Conservation (phyloP, 1,140 invertebrate genomes). For the Planococcus citri region DNA sequence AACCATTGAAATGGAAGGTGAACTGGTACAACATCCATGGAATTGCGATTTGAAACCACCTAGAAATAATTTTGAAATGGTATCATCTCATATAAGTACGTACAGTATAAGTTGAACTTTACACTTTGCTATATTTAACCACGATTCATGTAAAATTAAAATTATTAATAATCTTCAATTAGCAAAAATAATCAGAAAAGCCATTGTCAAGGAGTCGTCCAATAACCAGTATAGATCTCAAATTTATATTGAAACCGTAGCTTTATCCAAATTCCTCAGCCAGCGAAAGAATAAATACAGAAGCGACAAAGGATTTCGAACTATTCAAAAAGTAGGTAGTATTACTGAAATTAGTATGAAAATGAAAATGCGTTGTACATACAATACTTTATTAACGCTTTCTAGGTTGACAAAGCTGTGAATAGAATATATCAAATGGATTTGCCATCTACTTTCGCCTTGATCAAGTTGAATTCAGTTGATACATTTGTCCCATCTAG, state of each 20-base stretch:
- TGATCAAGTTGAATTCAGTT: not conserved
- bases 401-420: not conserved
- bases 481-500: not conserved
- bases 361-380: too few relatives aligned
- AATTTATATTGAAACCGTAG: not conserved
- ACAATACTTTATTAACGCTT: not conserved
- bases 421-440: not conserved
- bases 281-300: not conserved
- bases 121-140: not conserved
- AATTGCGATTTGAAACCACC: not conserved
- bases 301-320: not conserved
- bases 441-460: not conserved
- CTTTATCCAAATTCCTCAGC: not conserved
- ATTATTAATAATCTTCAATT: not conserved
- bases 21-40: not conserved
- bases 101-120: too few relatives aligned
- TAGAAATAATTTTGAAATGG: not conserved
- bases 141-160: too few relatives aligned
- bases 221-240: not conserved
- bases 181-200: not conserved
- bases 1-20: not conserved
- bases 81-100: not conserved
- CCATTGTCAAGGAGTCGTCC: not conserved
- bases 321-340: not conserved
- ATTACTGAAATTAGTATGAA: not conserved